Evolutionary conservation across 2,113 vertebrate genomes (phyloP).

Genomic region (Pseudorasbora parva): DNA sequence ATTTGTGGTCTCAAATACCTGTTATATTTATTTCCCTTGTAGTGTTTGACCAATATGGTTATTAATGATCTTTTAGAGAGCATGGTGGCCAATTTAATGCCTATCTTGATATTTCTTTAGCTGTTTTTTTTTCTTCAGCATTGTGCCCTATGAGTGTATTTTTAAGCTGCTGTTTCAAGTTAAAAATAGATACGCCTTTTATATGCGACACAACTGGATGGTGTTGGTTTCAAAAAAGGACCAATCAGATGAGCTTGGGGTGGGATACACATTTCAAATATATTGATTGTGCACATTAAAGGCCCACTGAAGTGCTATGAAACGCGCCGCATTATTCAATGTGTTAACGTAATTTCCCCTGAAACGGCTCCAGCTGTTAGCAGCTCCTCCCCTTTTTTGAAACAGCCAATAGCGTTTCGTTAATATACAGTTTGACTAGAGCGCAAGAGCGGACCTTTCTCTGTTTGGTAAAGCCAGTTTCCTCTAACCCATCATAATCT

Average conservation of each 20-base stretch:
- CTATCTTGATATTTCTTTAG: neutral
- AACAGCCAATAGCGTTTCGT: too few species aligned
- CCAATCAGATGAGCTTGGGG: neutral
- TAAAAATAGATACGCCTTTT: neutral
- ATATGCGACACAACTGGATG: neutral
- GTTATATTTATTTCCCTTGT: neutral
- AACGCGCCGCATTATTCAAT: too few species aligned
- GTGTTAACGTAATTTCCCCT: too few species aligned
- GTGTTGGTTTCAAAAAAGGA: neutral
- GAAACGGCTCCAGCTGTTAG: too few species aligned
- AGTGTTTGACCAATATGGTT: neutral
- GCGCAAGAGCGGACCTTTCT: too few species aligned
- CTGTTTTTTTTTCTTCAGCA: neutral
- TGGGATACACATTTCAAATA: neutral
- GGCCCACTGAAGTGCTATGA: too few species aligned
- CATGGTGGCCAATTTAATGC: neutral
- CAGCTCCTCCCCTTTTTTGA: too few species aligned
- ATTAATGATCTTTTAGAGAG: neutral
- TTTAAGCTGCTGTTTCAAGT: neutral
- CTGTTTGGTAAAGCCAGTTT: too few species aligned
- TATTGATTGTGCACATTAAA: neutral
- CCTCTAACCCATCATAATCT: too few species aligned
- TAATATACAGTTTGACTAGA: too few species aligned
- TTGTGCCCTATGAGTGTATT: neutral
- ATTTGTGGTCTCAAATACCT: constrained; percentile 5